Percentiles rank a stretch among this genome's conserved stretches.
Conservation (phyloP, 2,113 vertebrate genomes). For the Centropristis striata region DNA sequence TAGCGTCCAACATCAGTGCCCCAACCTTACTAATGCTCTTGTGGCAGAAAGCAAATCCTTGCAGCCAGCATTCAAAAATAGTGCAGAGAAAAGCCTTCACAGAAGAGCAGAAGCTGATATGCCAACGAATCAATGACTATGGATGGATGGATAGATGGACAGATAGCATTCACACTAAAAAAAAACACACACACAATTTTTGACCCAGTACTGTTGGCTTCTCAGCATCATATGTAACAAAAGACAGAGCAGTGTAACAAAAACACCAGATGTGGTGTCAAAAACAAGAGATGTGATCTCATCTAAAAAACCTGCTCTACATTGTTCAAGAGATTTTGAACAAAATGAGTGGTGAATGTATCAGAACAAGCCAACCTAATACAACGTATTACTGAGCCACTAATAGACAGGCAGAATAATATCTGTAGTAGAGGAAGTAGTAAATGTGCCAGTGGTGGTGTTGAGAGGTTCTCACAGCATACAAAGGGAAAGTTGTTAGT, state of each 20-base stretch:
- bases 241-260: conserved; percentile 14
- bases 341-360: too few species aligned
- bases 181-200: not conserved
- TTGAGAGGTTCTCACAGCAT: conserved; percentile 55
- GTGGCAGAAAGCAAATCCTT: conserved; percentile 33
- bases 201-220: not conserved
- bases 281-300: conserved; percentile 35
- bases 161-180: not conserved
- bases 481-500: conserved; percentile 76
- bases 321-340: not conserved
- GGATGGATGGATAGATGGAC: not conserved
- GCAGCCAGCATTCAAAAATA: conserved; percentile 21
- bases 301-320: conserved; percentile 12
- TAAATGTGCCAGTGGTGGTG: conserved; percentile 35
- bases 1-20: conserved; percentile 1
- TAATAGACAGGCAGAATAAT: conserved; percentile 29
- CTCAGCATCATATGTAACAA: not conserved
- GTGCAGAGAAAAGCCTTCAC: conserved; percentile 21
- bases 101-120: conserved; percentile 8
- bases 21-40: conserved; percentile 17
- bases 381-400: not conserved
- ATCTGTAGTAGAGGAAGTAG: conserved; percentile 38
- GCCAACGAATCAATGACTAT: conserved; percentile 11
- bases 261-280: conserved; percentile 61
- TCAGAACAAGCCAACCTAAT: conserved; percentile 5